Evolutionary conservation across 2,113 vertebrate species (phyloP).

Genomic region (Penelope pileata): DNA sequence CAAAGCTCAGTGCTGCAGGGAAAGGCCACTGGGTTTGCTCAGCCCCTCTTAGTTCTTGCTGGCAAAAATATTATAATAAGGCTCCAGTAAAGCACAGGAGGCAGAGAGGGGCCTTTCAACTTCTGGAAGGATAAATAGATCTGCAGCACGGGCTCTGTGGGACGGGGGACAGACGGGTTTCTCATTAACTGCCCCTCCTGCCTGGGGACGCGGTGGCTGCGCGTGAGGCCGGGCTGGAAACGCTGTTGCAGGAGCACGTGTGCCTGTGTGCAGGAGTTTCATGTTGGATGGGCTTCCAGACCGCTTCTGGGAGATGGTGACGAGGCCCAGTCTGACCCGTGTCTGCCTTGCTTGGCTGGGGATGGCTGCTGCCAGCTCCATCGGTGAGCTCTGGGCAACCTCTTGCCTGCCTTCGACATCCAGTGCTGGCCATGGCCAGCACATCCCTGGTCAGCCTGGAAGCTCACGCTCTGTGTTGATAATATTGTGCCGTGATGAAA

Average conservation of each 20-base stretch:
- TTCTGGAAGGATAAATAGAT: slow-evolving; percentile 3
- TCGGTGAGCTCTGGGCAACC: background rate
- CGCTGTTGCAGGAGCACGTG: accelerated
- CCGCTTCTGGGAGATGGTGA: accelerated
- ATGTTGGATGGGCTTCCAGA: background rate
- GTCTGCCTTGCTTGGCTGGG: background rate
- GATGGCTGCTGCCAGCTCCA: background rate
- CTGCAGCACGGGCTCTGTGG: background rate
- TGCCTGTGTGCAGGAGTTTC: background rate
- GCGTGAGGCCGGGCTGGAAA: background rate
- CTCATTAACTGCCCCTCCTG: slow-evolving; percentile 38
- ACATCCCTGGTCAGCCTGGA: accelerated
- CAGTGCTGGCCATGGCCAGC: background rate
- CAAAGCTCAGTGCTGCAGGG: slow-evolving; percentile 57
- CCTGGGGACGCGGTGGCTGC: background rate
- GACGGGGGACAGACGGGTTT: slow-evolving; percentile 49
- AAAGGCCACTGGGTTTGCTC: slow-evolving; percentile 52
- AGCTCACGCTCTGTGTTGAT: background rate
- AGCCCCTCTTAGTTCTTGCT: slow-evolving; percentile 52
- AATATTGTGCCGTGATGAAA: background rate
- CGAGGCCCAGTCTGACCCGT: accelerated
- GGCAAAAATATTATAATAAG: slow-evolving; percentile 63
- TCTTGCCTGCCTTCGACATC: background rate
- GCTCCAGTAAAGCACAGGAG: slow-evolving; percentile 60
- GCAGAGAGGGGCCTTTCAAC: slow-evolving; percentile 54